These are phyloP conservation scores for Serranus cabrilla DNA, from an alignment of 2,797 vertebrate species.

Conservation along the genomic window DNA sequence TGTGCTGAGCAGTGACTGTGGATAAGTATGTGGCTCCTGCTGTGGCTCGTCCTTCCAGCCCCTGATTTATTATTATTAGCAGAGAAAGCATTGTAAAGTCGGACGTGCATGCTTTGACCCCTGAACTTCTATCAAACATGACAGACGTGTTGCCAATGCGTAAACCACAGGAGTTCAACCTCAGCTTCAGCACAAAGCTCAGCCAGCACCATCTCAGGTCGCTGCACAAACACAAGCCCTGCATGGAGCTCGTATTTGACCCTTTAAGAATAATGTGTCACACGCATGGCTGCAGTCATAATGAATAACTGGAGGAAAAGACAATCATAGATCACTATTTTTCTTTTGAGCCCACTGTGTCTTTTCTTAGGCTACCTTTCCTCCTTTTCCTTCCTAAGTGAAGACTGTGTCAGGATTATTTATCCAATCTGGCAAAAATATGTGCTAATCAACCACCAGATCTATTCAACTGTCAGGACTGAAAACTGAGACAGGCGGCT, in stretches of 20 bases:
- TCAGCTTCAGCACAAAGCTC: too few species aligned
- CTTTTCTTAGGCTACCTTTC: too few species aligned
- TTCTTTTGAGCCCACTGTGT: too few species aligned
- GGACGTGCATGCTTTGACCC: not conserved
- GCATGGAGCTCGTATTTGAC: not conserved
- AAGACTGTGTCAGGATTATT: too few species aligned
- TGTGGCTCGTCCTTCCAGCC: not conserved
- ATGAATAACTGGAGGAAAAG: too few species aligned
- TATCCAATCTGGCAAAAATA: too few species aligned
- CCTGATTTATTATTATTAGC: not conserved
- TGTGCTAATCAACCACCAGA: too few species aligned
- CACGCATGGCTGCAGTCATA: too few species aligned
- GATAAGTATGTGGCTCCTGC: not conserved
- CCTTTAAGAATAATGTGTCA: not conserved
- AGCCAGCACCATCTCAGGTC: not conserved
- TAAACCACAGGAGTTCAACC: not conserved
- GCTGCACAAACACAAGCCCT: not conserved
- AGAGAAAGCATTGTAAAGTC: not conserved
- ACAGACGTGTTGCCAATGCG: not conserved
- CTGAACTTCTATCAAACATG: not conserved
- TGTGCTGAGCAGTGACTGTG: not conserved
- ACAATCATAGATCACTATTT: too few species aligned
- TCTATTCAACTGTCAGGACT: too few species aligned
- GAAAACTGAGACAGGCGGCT: too few species aligned
- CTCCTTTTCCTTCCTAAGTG: too few species aligned